Evolutionary conservation across 2,113 vertebrate genomes (phyloP).

Genomic region (Saimiri boliviensis): DNA sequence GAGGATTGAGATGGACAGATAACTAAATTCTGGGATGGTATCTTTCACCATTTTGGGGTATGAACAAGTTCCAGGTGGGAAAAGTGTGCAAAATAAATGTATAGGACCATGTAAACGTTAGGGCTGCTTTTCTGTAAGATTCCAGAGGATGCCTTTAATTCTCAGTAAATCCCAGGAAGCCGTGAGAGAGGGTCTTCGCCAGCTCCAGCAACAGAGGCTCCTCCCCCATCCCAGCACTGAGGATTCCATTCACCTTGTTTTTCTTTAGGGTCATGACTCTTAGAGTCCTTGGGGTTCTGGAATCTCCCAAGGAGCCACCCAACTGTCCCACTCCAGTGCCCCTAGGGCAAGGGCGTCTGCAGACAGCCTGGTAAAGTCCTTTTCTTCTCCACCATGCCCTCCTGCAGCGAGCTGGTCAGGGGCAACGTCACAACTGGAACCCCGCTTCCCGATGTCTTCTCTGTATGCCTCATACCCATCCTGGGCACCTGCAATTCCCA

Average conservation of each 20-base stretch:
- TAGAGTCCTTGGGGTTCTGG: fast-evolving
- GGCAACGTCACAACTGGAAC: background rate
- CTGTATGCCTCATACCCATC: fast-evolving
- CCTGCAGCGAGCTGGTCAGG: background rate
- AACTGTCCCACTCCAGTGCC: background rate
- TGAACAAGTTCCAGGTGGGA: background rate
- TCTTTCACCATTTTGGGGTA: background rate
- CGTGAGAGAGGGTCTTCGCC: background rate
- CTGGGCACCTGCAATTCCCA: background rate
- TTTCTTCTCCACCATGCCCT: background rate
- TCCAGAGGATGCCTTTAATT: background rate
- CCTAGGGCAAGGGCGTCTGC: background rate
- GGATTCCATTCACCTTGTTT: background rate
- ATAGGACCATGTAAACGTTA: background rate
- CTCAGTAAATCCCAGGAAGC: background rate
- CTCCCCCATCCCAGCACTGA: background rate
- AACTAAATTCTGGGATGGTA: background rate
- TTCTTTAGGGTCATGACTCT: background rate
- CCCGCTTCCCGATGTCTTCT: background rate
- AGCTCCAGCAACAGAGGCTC: too few relatives aligned
- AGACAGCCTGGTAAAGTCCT: background rate
- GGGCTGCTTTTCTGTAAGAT: background rate
- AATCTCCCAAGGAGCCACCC: background rate
- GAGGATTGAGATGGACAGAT: background rate
- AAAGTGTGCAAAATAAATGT: background rate